Percentiles rank a stretch among this genome's conserved stretches.
phyloP scores from a whole-genome alignment of 2,113 vertebrate species.

The Aspidoscelis tigris region DNA sequence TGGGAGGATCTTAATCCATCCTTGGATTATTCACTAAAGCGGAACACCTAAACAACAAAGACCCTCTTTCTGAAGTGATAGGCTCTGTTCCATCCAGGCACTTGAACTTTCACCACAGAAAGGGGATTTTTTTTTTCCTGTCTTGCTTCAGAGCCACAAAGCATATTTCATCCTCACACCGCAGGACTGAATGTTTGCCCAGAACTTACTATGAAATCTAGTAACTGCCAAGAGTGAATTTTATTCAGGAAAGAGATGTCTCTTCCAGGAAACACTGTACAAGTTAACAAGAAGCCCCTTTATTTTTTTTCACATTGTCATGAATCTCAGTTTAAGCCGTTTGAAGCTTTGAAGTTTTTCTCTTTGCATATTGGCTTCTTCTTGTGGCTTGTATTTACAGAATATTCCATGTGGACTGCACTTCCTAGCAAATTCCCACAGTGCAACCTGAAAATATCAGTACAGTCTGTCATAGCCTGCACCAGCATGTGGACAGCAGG shows the following conservation, averaged over 20 bases:
- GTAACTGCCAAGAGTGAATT: conserved; percentile 1
- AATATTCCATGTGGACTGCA: no score
- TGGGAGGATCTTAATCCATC: neutral
- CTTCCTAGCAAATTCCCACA: no score
- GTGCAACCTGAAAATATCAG: no score
- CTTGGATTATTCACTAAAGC: neutral
- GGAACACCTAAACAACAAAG: conserved; percentile 17
- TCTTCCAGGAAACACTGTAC: conserved; percentile 21
- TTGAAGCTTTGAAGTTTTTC: no score
- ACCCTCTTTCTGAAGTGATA: conserved; percentile 16
- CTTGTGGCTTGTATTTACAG: no score
- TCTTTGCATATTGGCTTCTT: no score
- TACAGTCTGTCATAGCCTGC: no score
- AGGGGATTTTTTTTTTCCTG: conserved; percentile 11
- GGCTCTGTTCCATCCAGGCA: neutral
- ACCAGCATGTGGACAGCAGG: no score
- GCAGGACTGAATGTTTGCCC: conserved; percentile 32
- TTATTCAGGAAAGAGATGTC: conserved; percentile 1
- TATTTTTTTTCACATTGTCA: neutral
- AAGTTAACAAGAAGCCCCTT: accelerated
- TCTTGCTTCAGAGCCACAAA: conserved; percentile 43
- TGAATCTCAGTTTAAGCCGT: no score
- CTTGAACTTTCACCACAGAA: neutral
- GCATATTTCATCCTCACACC: conserved; percentile 38
- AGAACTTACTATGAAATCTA: conserved; percentile 34